Evolutionary conservation across 2,797 vertebrate genomes (phyloP).

Genomic region (Oryzias sinensis): DNA sequence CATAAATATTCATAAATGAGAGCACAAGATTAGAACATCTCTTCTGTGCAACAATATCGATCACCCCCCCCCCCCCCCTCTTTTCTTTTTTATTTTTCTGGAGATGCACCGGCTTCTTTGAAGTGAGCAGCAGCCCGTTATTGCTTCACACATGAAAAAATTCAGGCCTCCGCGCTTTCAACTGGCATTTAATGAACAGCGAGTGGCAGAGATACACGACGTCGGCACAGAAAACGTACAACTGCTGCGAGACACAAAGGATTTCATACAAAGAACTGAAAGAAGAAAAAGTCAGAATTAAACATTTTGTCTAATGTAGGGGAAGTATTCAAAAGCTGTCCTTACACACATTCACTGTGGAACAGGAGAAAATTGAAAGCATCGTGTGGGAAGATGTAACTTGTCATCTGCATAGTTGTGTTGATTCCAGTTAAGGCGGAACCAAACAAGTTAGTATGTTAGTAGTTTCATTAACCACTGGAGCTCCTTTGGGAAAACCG

Average conservation of each 20-base stretch:
- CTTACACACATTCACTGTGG: no score
- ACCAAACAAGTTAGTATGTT: no score
- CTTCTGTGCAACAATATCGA: slow-evolving; percentile 44
- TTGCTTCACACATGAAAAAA: slow-evolving; percentile 19
- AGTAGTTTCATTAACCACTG: no score
- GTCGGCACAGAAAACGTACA: background rate
- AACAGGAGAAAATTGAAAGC: no score
- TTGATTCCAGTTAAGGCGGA: no score
- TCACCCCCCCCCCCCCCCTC: background rate
- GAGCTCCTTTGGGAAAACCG: no score
- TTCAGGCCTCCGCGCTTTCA: slow-evolving; percentile 10
- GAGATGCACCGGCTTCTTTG: slow-evolving; percentile 25
- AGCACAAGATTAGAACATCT: slow-evolving; percentile 43
- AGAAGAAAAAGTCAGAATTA: slow-evolving; percentile 9
- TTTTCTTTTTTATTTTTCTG: slow-evolving; percentile 7
- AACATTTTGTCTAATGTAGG: background rate
- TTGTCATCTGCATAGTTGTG: no score
- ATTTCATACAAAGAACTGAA: slow-evolving; percentile 3
- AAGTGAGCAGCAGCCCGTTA: slow-evolving; percentile 40
- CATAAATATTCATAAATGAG: slow-evolving; percentile 64
- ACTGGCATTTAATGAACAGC: slow-evolving; percentile 32
- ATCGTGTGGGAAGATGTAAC: no score
- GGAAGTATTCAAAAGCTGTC: background rate
- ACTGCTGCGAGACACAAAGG: slow-evolving; percentile 17
- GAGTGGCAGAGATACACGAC: slow-evolving; percentile 21